Conservation (phyloP, 2,797 vertebrate genomes). For the Yasuhikotakia modesta region DNA sequence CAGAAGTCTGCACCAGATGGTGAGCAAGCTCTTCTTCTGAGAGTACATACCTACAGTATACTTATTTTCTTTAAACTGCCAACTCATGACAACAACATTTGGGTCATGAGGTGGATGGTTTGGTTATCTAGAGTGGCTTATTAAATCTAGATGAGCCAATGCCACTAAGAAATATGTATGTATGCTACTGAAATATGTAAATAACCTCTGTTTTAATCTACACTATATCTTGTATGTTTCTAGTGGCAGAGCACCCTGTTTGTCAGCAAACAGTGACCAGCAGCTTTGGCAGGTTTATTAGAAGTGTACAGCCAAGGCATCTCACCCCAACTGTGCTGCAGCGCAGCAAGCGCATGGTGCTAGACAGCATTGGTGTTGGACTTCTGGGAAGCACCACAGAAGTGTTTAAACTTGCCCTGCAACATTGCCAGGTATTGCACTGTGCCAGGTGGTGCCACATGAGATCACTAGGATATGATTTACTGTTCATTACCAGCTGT, state of each 20-base stretch:
- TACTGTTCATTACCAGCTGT: background rate
- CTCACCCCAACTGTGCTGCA: conserved; percentile 75
- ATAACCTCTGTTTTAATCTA: background rate
- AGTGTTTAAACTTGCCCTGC: conserved; percentile 81
- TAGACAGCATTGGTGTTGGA: conserved; percentile 88
- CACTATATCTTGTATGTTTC: conserved; percentile 6
- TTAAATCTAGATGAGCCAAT: background rate
- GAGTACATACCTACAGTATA: background rate
- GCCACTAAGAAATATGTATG: background rate
- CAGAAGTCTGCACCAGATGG: conserved; percentile 57
- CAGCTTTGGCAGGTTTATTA: conserved; percentile 85
- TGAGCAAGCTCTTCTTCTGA: conserved; percentile 26
- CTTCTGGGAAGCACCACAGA: conserved; percentile 84
- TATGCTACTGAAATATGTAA: background rate
- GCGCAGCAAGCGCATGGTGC: conserved; percentile 89
- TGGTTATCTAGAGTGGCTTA: background rate
- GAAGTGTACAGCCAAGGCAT: conserved; percentile 71
- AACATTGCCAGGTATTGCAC: conserved; percentile 81
- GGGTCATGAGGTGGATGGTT: too few species aligned
- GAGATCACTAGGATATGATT: background rate
- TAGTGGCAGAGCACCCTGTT: conserved; percentile 69
- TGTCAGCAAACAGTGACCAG: conserved; percentile 80
- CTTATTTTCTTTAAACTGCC: background rate
- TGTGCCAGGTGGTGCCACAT: background rate
- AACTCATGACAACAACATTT: background rate